Conservation (phyloP, 2,888 invertebrate species). For the Atethmia centrago region DNA sequence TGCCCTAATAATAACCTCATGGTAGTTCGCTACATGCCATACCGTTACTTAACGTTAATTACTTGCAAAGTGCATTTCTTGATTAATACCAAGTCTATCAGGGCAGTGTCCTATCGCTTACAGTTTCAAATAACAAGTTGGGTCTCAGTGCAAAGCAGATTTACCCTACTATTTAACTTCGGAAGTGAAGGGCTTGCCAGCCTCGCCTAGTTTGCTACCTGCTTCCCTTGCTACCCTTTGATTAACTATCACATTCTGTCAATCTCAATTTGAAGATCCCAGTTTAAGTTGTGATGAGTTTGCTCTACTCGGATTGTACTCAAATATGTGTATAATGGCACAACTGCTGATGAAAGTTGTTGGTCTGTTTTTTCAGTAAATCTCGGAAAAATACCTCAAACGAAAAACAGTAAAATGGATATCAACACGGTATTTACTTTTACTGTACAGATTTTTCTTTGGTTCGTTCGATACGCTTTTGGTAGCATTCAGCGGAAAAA, state of each 20-base stretch:
- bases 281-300: background rate
- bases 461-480: background rate
- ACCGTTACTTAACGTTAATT: slow-evolving; percentile 40
- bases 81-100: slow-evolving; percentile 31
- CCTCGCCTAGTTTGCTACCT: background rate
- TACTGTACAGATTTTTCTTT: background rate
- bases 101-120: slow-evolving; percentile 9
- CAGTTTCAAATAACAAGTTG: slow-evolving; percentile 42
- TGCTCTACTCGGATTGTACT: background rate
- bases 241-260: slow-evolving; percentile 28
- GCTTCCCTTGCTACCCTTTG: background rate
- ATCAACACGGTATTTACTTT: slow-evolving; percentile 3
- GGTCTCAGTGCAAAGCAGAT: slow-evolving; percentile 8
- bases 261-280: slow-evolving; percentile 15
- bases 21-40: slow-evolving; percentile 1
- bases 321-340: background rate
- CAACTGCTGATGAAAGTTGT: background rate
- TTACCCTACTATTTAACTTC: slow-evolving; percentile 26
- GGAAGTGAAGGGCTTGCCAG: background rate
- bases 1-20: too few relatives aligned
- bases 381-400: background rate
- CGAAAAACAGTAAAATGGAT: background rate
- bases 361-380: background rate
- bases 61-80: slow-evolving; percentile 45
- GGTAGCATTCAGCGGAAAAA: background rate